phyloP scores from a whole-genome alignment of 2,888 invertebrate genomes.

The Oscheius sp. region DNA sequence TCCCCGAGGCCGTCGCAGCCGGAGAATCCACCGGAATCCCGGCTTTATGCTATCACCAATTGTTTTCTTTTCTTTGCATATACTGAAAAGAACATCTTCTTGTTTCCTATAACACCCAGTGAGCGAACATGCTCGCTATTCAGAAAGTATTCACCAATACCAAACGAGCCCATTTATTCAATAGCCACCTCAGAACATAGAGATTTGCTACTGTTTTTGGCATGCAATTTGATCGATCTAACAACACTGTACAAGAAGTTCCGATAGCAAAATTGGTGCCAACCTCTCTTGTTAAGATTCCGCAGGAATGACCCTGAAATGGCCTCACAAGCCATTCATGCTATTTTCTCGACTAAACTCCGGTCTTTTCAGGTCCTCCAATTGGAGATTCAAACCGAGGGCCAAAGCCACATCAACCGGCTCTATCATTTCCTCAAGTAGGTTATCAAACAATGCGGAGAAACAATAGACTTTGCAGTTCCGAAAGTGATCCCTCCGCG shows the following conservation, averaged over 20 bases:
- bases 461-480: constrained; percentile 7
- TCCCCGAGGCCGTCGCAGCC: constrained; percentile 33
- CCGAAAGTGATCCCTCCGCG: constrained; percentile 19
- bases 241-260: no score
- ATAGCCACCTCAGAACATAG: no score
- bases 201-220: no score
- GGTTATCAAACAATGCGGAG: neutral
- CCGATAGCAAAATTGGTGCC: constrained; percentile 12
- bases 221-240: no score
- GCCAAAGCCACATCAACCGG: constrained; percentile 54
- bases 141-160: no score
- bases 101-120: no score
- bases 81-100: no score
- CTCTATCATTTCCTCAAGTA: constrained; percentile 49
- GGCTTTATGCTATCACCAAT: constrained; percentile 22
- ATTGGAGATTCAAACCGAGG: constrained; percentile 63
- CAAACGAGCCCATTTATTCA: no score
- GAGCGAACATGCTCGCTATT: no score
- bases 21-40: constrained; percentile 21
- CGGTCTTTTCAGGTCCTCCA: constrained; percentile 56
- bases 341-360: neutral
- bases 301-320: constrained; percentile 32
- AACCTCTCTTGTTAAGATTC: constrained; percentile 23
- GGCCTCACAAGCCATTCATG: constrained; percentile 12
- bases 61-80: no score